These are phyloP conservation scores for Stomatorhinus ivindoensis DNA, from an alignment of 2,113 vertebrate species.

Conservation along the genomic window DNA sequence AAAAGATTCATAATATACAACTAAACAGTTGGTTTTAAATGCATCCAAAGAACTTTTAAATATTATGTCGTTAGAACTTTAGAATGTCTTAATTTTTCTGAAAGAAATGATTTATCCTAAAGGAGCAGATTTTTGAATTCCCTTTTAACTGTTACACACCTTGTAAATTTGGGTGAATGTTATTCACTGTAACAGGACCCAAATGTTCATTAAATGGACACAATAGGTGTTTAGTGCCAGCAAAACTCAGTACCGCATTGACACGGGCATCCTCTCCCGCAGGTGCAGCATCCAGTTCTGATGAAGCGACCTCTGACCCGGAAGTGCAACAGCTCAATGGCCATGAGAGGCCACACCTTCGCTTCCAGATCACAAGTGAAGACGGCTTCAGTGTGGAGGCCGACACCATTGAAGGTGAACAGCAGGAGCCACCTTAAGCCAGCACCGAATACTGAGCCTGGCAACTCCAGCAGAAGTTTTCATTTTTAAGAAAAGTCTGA, in stretches of 20 bases:
- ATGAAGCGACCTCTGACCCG: constrained; percentile 60
- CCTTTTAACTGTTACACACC: neutral
- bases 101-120: neutral
- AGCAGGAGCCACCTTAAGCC: neutral
- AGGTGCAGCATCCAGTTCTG: constrained; percentile 68
- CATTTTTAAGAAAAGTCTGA: neutral
- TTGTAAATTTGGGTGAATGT: neutral
- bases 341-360: constrained; percentile 68
- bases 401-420: constrained; percentile 76
- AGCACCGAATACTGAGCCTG: neutral
- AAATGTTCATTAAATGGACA: neutral
- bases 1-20: neutral
- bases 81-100: neutral
- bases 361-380: constrained; percentile 82
- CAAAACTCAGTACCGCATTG: neutral
- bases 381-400: constrained; percentile 79
- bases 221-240: neutral
- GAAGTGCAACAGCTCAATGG: constrained; percentile 55
- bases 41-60: neutral
- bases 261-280: neutral
- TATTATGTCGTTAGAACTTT: neutral
- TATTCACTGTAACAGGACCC: neutral
- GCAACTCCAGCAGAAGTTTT: neutral
- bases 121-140: neutral
- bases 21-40: neutral